Base-by-base conservation (phyloP, 2,797 vertebrate genomes). In the Bovichtus variegatus region DNA sequence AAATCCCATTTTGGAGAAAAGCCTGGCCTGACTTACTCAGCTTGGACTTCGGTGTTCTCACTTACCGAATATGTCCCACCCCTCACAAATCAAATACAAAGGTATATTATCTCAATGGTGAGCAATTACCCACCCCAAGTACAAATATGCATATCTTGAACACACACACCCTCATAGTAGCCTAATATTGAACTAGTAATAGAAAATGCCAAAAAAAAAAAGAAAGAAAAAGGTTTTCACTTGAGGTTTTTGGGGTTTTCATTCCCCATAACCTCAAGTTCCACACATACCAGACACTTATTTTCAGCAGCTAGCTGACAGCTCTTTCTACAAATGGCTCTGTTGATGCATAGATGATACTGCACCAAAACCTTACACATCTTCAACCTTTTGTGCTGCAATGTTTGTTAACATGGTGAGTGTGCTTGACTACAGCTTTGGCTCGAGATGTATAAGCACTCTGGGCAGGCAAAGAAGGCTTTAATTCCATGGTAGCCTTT, bases 1-100 rank as follows among this genome's bases (percentile, higher is more conserved):
- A 84, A 78, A 89, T 87, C 80, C 71, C 46, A 57, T 74, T 87
- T 87, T 83, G 68, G 81, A 76, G 21, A 71, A 78, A 72, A 29
- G 57, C 47, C 3, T 7, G 66, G 69, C 64, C 38, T 82, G 54
- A 34, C 53, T 44, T 10, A 47, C 43, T 76, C 53, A 44, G 62
- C 64, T 34, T 19, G 36, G 50, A 78, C 23, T 5, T 67, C 27
- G 12, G 11, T 53, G 69, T 72, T 74, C 57, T 4, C 4, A 67
- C 44, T 64, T 49, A 72, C n/a, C 2, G 3, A 58, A 76, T 72
- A 54, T 9, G 13, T 57, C 19, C 34, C 34, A 21, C 8, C 15
- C 23, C 2, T n/a, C 13, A 44, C 10, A 49, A 70, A 65, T 21
- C 13, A n/a, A 27, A 78, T 63, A 2, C 23, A 38, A 47, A 41